phyloP scores from a whole-genome alignment of 2,797 vertebrate genomes.

The Sebastes itinus region DNA sequence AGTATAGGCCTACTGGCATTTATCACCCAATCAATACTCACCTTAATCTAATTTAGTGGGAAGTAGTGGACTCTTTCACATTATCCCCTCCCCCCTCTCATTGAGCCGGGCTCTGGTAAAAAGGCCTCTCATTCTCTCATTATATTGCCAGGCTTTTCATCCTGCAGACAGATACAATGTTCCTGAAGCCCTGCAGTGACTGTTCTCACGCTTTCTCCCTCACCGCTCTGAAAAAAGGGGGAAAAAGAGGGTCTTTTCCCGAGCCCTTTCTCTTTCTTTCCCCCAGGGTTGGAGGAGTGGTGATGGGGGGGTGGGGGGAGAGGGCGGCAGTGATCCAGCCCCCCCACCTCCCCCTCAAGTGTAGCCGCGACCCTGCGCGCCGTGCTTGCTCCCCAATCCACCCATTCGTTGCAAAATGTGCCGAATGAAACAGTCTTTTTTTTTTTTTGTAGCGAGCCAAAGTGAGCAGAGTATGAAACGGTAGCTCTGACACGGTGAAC shows the following conservation, averaged over 20 bases:
- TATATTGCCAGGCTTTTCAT: conserved; percentile 76
- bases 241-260: conserved; percentile 43
- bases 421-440: conserved; percentile 51
- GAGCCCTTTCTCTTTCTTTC: conserved; percentile 54
- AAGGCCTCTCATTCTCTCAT: conserved; percentile 60
- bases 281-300: conserved; percentile 21
- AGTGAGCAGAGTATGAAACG: conserved; percentile 56
- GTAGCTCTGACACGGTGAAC: conserved; percentile 53
- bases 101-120: conserved; percentile 48
- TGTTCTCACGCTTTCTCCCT: conserved; percentile 78
- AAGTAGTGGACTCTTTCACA: conserved; percentile 70
- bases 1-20: conserved; percentile 53
- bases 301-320: background rate
- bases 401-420: conserved; percentile 37
- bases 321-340: conserved; percentile 45
- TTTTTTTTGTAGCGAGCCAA: conserved; percentile 29
- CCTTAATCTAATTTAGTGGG: conserved; percentile 78
- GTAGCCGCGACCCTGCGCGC: conserved; percentile 29
- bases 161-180: conserved; percentile 78
- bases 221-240: conserved; percentile 43
- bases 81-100: conserved; percentile 37
- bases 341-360: conserved; percentile 41
- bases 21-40: conserved; percentile 77
- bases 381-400: conserved; percentile 12
- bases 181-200: conserved; percentile 65